Evolutionary conservation across 2,888 invertebrate genomes (phyloP), one percentile per base, ranked within the genome.

Genomic region (Alviniconcha strummeri): DNA sequence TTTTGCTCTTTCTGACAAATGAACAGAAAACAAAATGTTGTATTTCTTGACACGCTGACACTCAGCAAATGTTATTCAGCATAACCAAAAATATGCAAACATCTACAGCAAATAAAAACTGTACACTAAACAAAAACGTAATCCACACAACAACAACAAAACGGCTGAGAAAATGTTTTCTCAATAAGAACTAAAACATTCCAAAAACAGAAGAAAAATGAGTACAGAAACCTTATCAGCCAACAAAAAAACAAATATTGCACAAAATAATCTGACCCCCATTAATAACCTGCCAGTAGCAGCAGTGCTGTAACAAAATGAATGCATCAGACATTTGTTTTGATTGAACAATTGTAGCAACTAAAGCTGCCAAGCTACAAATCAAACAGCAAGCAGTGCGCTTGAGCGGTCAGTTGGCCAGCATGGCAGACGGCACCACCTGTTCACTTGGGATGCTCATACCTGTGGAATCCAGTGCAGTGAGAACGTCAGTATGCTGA

Each of bases 341-440:
- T 78, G 15, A 13, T 19, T 78, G 6, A 36, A 78, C 64, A 60
- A 78, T 78, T 60, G 78, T 60, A 78, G 60, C 11, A 8, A n/a
- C 64, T 57, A 57, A 60, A 78, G 78, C 78, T 78, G 78, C 78
- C 60, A 36, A 36, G 60, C 64, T 19, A 71, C 6, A 80, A 69
- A 80, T 56, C 8, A 80, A 80, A 69, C n/a, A 67, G 36, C 72
- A 81, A 81, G 81, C 81, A 74, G 74, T 81, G 81, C 72, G 54
- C 19, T 54, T n/a, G 36, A 64, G 72, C 80, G 57, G 80, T 80
- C 80, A 67, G 67, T 80, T n/a, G 78, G 36, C 64, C 52, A 52
- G 64, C 64, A 67, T 71, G 64, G 64, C 69, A 69, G 64, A 19
- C 55, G 55, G 56, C 71, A 71, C 36, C 60, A 55, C 55, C 56